Evolutionary conservation across 2,888 invertebrate species (phyloP).

Genomic region (Ophioninae sp.): DNA sequence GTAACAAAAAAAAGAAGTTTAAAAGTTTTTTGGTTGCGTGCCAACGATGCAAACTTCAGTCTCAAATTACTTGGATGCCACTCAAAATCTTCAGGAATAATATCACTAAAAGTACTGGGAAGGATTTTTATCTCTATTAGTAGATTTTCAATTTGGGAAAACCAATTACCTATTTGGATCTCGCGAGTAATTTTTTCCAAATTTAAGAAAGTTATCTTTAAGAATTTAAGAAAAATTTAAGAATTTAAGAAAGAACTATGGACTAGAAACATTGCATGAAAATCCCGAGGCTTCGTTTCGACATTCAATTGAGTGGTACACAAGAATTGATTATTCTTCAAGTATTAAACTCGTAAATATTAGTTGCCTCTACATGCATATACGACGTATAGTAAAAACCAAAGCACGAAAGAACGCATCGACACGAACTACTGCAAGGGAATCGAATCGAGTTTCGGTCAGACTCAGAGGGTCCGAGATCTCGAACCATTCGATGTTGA

Average conservation of each 20-base stretch:
- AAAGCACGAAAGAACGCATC: conserved; percentile 3
- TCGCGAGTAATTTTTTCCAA: not conserved
- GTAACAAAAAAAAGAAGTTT: no score
- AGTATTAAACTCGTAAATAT: no score
- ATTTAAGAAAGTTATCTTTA: no score
- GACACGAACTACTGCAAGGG: conserved; percentile 26
- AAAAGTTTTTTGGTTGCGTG: no score
- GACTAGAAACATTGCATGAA: no score
- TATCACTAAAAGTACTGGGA: not conserved
- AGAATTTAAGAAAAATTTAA: no score
- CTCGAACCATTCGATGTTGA: not conserved
- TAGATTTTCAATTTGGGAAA: not conserved
- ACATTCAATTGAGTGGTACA: no score
- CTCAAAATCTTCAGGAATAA: not conserved
- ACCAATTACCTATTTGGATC: not conserved
- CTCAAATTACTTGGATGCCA: not conserved
- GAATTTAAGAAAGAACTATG: no score
- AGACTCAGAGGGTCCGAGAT: not conserved
- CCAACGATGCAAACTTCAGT: not conserved
- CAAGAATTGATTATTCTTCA: no score
- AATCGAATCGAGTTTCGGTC: conserved; percentile 48
- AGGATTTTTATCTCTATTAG: not conserved
- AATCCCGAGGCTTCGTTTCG: no score
- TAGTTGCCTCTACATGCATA: not conserved
- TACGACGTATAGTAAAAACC: not conserved